A percentile compares a stretch with the other conserved stretches of the same genome.
These are phyloP conservation scores for Siniperca chuatsi DNA, from an alignment of 2,113 vertebrate species.

Conservation along the genomic window DNA sequence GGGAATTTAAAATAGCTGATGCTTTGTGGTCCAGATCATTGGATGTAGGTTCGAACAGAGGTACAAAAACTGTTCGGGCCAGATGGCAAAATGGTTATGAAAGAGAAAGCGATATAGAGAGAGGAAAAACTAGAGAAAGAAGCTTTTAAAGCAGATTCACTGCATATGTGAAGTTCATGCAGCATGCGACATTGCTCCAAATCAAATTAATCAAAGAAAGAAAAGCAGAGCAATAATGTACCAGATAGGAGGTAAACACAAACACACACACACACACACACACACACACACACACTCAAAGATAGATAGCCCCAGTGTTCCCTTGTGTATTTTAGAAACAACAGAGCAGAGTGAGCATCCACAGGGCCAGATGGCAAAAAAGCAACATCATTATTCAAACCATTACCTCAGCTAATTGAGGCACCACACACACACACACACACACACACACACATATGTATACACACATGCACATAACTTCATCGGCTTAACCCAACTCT, in stretches of 20 bases:
- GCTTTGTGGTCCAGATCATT: constrained; percentile 19
- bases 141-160: not conserved
- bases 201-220: constrained; percentile 24
- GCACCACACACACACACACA: constrained; percentile 53
- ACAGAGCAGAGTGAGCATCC: constrained; percentile 62
- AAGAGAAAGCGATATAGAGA: not conserved
- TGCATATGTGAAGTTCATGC: not conserved
- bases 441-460: constrained; percentile 39
- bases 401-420: constrained; percentile 85
- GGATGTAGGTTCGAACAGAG: not conserved
- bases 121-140: not conserved
- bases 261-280: constrained; percentile 14
- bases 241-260: constrained; percentile 2
- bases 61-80: not conserved
- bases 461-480: constrained; percentile 19
- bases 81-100: constrained; percentile 8
- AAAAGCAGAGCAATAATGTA: constrained; percentile 29
- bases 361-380: constrained; percentile 84
- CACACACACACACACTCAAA: constrained; percentile 19
- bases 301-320: constrained; percentile 38
- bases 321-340: constrained; percentile 62
- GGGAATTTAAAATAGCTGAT: constrained; percentile 20
- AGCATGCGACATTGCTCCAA: not conserved
- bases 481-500: constrained; percentile 35
- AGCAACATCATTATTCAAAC: constrained; percentile 85